These are phyloP conservation scores for Portunus trituberculatus DNA, from an alignment of 1,140 invertebrate species.

Conservation along the genomic window DNA sequence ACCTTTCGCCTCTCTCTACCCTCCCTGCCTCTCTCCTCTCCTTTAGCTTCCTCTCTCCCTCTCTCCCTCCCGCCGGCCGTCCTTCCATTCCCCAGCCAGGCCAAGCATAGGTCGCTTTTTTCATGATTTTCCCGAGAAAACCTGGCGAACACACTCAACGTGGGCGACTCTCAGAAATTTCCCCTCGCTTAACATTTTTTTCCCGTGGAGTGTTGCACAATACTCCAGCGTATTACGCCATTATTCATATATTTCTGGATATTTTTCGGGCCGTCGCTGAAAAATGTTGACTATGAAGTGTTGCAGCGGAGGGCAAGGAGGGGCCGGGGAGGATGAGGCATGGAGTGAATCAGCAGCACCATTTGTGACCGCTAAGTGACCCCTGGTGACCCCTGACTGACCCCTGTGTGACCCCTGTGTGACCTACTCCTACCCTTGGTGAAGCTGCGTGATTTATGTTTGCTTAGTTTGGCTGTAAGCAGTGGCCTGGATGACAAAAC, in stretches of 20 bases:
- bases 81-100: not conserved
- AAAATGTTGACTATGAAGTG: slow-evolving; percentile 10
- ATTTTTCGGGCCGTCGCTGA: not conserved
- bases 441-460: no score
- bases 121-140: not conserved
- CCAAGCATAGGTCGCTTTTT: not conserved
- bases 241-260: slow-evolving; percentile 7
- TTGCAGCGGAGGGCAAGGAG: not conserved
- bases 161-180: not conserved
- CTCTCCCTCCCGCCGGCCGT: no score
- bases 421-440: no score
- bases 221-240: slow-evolving; percentile 9
- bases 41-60: no score
- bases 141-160: not conserved
- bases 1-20: not conserved
- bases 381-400: no score
- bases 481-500: no score
- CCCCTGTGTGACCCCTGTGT: no score
- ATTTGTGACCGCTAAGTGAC: no score
- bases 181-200: not conserved
- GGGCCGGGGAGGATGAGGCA: not conserved
- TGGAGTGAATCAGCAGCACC: no score
- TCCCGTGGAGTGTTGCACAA: not conserved
- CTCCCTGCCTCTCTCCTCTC: not conserved
- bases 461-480: no score